Percentiles rank a stretch among this genome's conserved stretches.
Conservation (phyloP, 2,113 vertebrate genomes). For the Lasiurus borealis region DNA sequence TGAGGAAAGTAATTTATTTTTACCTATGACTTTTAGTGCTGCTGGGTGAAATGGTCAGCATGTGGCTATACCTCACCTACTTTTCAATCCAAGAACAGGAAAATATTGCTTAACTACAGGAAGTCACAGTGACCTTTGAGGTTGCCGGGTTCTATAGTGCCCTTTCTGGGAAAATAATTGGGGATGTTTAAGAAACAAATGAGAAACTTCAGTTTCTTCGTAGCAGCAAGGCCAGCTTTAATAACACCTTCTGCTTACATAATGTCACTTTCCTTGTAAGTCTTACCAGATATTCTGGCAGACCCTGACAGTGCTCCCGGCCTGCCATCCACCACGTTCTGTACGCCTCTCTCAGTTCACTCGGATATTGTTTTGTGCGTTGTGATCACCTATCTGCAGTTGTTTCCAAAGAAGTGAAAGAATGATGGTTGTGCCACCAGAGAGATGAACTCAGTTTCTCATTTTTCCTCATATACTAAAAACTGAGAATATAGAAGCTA, state of each 20-base stretch:
- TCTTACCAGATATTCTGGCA: not conserved
- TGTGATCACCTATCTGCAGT: not conserved
- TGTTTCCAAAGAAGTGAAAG: not conserved
- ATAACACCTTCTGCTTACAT: not conserved
- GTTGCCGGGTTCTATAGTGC: not conserved
- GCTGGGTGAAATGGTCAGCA: not conserved
- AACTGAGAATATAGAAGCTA: not conserved
- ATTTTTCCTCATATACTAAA: not conserved
- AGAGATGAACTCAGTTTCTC: not conserved
- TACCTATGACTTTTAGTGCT: not conserved
- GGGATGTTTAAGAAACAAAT: not conserved
- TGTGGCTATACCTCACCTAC: not conserved
- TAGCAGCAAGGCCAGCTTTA: not conserved
- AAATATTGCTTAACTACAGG: not conserved
- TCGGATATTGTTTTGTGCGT: not conserved
- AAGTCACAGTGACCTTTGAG: not conserved
- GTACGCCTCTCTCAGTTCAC: not conserved
- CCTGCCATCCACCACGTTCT: not conserved
- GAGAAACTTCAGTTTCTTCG: not conserved
- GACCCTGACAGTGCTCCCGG: not conserved
- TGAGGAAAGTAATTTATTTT: conserved; percentile 29
- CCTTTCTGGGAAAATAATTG: not conserved
- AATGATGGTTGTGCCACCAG: too few relatives aligned
- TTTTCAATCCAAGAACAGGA: not conserved
- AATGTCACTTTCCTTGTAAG: not conserved